Conservation (phyloP, 2,797 vertebrate species). For the Macropus fuliginosus region DNA sequence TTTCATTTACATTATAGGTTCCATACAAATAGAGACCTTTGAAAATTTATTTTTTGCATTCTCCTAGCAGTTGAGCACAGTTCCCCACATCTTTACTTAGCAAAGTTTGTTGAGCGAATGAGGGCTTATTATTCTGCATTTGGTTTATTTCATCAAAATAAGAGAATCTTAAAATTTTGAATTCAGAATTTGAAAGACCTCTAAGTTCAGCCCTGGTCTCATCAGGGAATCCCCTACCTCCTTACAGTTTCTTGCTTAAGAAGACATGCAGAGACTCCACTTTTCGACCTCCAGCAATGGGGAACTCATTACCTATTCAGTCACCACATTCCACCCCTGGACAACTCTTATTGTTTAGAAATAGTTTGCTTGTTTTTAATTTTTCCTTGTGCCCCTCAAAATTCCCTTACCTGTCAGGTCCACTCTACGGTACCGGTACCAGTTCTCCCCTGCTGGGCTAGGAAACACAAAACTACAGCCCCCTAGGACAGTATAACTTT, state of each 20-base stretch:
- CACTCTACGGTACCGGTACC: background rate
- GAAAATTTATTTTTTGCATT: background rate
- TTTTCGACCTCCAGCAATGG: background rate
- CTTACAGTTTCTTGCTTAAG: background rate
- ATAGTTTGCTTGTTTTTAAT: background rate
- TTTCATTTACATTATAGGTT: background rate
- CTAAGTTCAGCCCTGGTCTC: background rate
- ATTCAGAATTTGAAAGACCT: background rate
- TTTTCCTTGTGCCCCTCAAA: background rate
- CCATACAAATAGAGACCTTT: background rate
- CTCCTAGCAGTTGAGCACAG: background rate
- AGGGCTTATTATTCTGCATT: background rate
- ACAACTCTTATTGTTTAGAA: background rate
- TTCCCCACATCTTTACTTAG: background rate
- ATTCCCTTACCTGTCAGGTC: background rate
- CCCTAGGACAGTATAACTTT: background rate
- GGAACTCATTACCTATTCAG: background rate
- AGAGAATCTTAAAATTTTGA: background rate
- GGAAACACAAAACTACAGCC: background rate
- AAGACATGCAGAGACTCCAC: background rate
- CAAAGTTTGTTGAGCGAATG: background rate
- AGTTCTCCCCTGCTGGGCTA: background rate
- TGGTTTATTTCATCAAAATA: background rate
- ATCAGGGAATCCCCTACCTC: background rate
- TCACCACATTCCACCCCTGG: background rate